Base-by-base conservation (phyloP, 2,888 invertebrate genomes). In the Quadroppia sp. region DNA sequence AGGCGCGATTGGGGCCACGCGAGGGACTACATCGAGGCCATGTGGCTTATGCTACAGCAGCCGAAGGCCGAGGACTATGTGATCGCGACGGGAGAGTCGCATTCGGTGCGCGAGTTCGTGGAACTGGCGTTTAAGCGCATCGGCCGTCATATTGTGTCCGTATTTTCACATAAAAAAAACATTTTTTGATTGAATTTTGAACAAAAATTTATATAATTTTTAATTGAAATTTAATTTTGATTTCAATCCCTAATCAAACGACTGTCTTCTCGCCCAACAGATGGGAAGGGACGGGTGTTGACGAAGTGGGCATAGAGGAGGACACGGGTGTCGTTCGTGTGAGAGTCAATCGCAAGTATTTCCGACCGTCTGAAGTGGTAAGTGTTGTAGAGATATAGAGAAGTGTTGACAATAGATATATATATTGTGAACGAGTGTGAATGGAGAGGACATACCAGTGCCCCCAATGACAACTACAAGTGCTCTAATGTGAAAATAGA, bases 21-120 rank as follows among this genome's bases (percentile, higher is more conserved):
- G 0, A 91, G 88, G 83, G 97, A 97, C 84, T 97, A 95, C 82
- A 92, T 97, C 9, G 92, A 95, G 90, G 99, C 97, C 0, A 99
- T 99, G 99, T 99, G 98, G 97, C 84, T 95, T 82, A 99, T 99
- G 94, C 86, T 99, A 20, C 99, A 99, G 82, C 90, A 91, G 81
- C 89, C 93, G 0, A 83, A 85, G 45, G 91, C 99, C 0, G 92
- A 96, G 71, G 99, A 99, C 84, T 98, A 90, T 85, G 98, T 99
- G 6, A 94, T 99, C 79, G 95, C 99, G 6, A 96, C 96, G 0
- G 96, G 96, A 0, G 91, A 94, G 82, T 88, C 90, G 17, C 95
- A 95, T 83, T 96, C 93, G 82, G 98, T 99, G 0, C 86, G 93
- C 15, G 94, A 98, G 83, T 99, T 99, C 85, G 94, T 99, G 0